phyloP scores from a whole-genome alignment of 2,797 vertebrate genomes.

The Heliangelus exortis region DNA sequence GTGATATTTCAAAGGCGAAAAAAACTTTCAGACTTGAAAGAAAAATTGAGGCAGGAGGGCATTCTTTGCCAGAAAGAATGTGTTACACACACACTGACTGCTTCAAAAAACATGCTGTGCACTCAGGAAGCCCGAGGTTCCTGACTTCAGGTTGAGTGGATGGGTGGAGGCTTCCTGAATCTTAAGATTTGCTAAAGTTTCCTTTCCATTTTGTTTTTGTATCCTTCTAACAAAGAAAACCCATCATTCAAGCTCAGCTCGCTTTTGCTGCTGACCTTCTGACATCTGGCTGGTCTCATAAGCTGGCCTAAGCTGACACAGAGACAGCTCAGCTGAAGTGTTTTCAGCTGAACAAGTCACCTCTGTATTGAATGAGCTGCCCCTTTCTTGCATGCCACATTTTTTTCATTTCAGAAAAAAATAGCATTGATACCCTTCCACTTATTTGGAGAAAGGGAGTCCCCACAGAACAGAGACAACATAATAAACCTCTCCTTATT shows the following conservation, averaged over 20 bases:
- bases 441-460: neutral
- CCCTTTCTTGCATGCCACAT: neutral
- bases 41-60: slow-evolving; percentile 3
- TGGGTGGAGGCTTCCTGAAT: slow-evolving; percentile 78
- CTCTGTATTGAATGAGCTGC: neutral
- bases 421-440: neutral
- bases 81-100: neutral
- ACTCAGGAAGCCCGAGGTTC: slow-evolving; percentile 71
- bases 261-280: slow-evolving; percentile 36
- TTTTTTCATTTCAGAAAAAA: neutral
- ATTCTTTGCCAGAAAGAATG: slow-evolving; percentile 45
- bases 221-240: slow-evolving; percentile 70
- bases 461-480: neutral
- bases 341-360: slow-evolving; percentile 27
- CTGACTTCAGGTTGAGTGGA: slow-evolving; percentile 73
- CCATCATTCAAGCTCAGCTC: slow-evolving; percentile 24
- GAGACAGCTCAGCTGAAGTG: slow-evolving; percentile 2
- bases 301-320: neutral
- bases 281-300: neutral
- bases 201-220: slow-evolving; percentile 75
- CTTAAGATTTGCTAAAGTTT: slow-evolving; percentile 74
- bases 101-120: slow-evolving; percentile 41
- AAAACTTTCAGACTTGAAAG: slow-evolving; percentile 12
- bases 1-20: neutral
- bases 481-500: neutral